Evolutionary conservation across 2,888 invertebrate species (phyloP), one percentile per base, ranked within the genome.

Genomic region (Nemoura dubitans): DNA sequence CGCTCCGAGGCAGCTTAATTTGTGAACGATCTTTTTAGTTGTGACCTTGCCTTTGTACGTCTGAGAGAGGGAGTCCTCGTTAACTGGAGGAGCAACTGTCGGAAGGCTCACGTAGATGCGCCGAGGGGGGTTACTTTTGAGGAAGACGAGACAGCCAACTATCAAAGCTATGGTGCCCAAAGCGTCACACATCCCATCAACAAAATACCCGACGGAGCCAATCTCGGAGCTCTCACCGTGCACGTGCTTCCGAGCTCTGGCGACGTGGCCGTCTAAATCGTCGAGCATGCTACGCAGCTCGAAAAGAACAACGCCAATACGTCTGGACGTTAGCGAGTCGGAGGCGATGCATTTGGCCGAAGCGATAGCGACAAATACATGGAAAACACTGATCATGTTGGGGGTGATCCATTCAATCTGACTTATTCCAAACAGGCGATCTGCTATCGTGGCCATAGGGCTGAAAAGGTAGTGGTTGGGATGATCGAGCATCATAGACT

Each of bases 211-310:
- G 0, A 95, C 90, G 0, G 95, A 95, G 0, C 96, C 96, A n/a
- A 97, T 95, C 90, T 96, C 96, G 0, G 96, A 96, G 29, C 94
- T 93, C 91, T 96, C 96, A 0, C 96, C 96, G 88, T 94, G 93
- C 36, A 96, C 94, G 90, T 96, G 94, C 89, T 95, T 95, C 86
- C 96, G 93, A 30, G 94, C 94, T 87, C 97, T 94, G 0, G 97
- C 97, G 0, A 98, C 96, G 90, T 96, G 96, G 0, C 98, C 98
- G 90, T 98, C 98, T 88, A 98, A 91, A 90, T 97, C 96, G 90
- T 98, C 98, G 85, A 97, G 91, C 92, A 96, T 97, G 88, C 96
- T 96, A 89, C 97, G 93, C 76, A 97, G 91, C 92, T 97, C 95
- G 90, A 97, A 97, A 27, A 97, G 90, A 0, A 96, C 91, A 0